These are phyloP conservation scores for Calliopum simillimum DNA, from an alignment of 2,888 invertebrate genomes.

Conservation along the genomic window DNA sequence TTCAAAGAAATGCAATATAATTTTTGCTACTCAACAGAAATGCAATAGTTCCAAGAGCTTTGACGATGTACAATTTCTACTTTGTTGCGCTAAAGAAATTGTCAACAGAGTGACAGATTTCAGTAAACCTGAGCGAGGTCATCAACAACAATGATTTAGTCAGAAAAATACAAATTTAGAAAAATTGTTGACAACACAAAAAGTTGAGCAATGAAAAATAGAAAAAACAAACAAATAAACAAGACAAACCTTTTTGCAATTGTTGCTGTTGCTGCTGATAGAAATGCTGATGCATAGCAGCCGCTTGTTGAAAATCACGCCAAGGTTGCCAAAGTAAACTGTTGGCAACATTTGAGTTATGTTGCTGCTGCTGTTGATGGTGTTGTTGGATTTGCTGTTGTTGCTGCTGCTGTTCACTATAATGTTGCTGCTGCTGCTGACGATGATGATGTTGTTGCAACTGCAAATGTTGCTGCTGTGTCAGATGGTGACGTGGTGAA, in stretches of 20 bases:
- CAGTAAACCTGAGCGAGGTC: slow-evolving; percentile 22
- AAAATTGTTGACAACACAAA: slow-evolving; percentile 4
- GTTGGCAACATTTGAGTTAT: slow-evolving; percentile 60
- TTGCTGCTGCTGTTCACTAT: slow-evolving; percentile 25
- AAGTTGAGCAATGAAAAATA: background rate
- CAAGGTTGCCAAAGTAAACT: slow-evolving; percentile 65
- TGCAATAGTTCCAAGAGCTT: too few relatives aligned
- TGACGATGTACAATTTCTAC: too few relatives aligned
- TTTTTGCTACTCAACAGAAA: too few relatives aligned
- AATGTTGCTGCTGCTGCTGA: slow-evolving; percentile 43
- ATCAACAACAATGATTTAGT: background rate
- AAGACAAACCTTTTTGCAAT: slow-evolving; percentile 56
- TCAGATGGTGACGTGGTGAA: slow-evolving; percentile 30
- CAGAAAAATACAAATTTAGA: background rate
- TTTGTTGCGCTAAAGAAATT: too few relatives aligned
- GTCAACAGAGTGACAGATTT: too few relatives aligned
- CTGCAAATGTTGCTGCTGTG: slow-evolving; percentile 43
- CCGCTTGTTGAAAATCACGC: slow-evolving; percentile 64
- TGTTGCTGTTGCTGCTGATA: slow-evolving; percentile 61
- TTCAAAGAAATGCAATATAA: too few relatives aligned
- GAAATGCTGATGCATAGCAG: slow-evolving; percentile 62
- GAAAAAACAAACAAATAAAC: slow-evolving; percentile 1
- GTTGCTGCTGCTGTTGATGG: slow-evolving; percentile 46
- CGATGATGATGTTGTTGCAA: slow-evolving; percentile 44
- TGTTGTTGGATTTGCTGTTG: slow-evolving; percentile 44